Evolutionary conservation across 2,888 invertebrate genomes (phyloP).

Genomic region (Nomada flava): DNA sequence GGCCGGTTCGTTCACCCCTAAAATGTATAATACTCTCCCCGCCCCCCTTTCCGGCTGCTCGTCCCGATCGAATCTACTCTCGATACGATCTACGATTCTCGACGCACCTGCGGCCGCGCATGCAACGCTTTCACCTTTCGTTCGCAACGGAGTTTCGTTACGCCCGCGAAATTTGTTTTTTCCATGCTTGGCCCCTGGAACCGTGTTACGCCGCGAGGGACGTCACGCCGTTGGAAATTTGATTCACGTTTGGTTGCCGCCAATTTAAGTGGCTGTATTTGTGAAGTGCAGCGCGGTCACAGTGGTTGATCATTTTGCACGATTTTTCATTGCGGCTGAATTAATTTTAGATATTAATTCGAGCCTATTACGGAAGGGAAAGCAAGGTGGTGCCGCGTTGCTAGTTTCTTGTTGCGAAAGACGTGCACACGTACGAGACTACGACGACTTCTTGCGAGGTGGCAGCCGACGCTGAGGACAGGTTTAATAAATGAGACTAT

Average conservation of each 20-base stretch:
- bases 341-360: neutral
- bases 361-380: no score
- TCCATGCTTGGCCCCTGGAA: no score
- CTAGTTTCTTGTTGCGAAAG: neutral
- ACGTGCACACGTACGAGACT: neutral
- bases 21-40: neutral
- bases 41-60: constrained; percentile 66
- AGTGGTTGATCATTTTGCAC: neutral
- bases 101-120: neutral
- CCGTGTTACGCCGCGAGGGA: neutral
- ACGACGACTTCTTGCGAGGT: neutral
- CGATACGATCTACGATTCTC: constrained; percentile 51
- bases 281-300: no score
- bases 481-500: constrained; percentile 4
- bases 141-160: neutral
- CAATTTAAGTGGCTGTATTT: neutral
- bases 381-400: no score
- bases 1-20: constrained; percentile 48
- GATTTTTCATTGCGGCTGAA: neutral
- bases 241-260: no score
- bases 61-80: constrained; percentile 37
- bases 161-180: constrained; percentile 7
- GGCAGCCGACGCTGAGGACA: neutral
- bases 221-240: neutral
- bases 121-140: constrained; percentile 53